A percentile compares a stretch with the other conserved stretches of the same genome.
Evolutionary conservation across 2,113 vertebrate genomes (phyloP).

Genomic region (Bombycilla garrulus): DNA sequence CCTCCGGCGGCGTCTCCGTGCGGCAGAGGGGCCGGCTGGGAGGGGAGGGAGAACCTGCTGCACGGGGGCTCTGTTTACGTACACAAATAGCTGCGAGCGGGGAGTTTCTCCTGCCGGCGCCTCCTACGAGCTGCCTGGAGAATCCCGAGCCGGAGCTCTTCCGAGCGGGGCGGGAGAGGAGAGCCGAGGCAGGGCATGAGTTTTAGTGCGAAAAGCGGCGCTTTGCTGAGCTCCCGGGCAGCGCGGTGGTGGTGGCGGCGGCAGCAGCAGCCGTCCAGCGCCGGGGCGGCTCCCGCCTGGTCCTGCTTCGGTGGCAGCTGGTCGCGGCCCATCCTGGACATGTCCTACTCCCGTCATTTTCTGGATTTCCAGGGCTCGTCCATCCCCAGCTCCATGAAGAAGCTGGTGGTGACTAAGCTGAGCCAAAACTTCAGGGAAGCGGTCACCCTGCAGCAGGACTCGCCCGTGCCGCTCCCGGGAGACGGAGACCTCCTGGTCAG

Average conservation of each 20-base stretch:
- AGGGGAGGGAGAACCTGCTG: constrained; percentile 15
- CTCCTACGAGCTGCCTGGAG: neutral
- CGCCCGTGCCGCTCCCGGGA: constrained; percentile 85
- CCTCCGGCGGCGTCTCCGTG: neutral
- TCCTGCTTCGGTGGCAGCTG: neutral
- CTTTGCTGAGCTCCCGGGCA: constrained; percentile 7
- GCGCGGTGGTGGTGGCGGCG: constrained; percentile 41
- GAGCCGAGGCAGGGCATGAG: constrained; percentile 20
- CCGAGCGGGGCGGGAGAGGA: neutral
- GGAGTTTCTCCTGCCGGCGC: neutral
- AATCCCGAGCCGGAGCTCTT: neutral
- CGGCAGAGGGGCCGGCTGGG: neutral
- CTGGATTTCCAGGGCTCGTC: constrained; percentile 90
- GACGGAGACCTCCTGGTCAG: constrained; percentile 89
- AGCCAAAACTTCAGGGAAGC: constrained; percentile 88
- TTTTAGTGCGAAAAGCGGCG: neutral
- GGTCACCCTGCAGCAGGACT: constrained; percentile 74
- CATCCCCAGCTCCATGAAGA: constrained; percentile 87
- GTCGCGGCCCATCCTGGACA: constrained; percentile 83
- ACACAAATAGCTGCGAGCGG: neutral
- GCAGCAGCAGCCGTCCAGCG: neutral
- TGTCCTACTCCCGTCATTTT: constrained; percentile 90
- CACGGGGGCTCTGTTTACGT: constrained; percentile 4
- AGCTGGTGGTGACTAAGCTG: constrained; percentile 86
- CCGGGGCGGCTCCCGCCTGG: neutral